Base-by-base conservation (phyloP, 2,113 vertebrate genomes). In the Prietella phreatophila region DNA sequence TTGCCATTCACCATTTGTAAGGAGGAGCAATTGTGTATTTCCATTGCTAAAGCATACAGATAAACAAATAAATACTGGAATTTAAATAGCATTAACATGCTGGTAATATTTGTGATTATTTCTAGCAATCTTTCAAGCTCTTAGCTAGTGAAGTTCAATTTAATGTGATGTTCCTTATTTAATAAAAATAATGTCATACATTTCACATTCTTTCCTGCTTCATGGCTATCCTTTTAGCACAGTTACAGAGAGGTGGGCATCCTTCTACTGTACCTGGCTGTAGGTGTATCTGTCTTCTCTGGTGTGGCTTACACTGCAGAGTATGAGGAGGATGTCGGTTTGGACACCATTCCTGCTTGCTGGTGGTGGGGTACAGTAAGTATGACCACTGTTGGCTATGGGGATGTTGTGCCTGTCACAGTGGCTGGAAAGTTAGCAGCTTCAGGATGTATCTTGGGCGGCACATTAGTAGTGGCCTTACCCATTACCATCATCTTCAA, bases 321-420 rank as follows among this genome's bases (percentile, higher is more conserved):
- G 91, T 97, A 97, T 85, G 97, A 99, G 84, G 96, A 98, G 92
- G 96, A 97, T 0, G 96, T 96, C 0, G 98, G 98, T 69, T 96
- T 99, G 3, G 96, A 99, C 94, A 99, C 97, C 89, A 98, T 99
- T 93, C 98, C 98, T 0, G 98, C 97, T 5, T 99, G 98, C 95
- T 99, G 97, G 98, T 99, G 98, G 98, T 99, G 98, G 98, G 98
- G 98, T n/a, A 99, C 97, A 0, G 98, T 99, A 86, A 99, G 97
- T 95, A 99, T 99, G 98, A 99, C 98, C 84, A 99, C 98, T 0
- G 98, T 99, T 92, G 98, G 98, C 89, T 99, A 99, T 0, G 98
- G 98, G 0, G 98, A 99, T 0, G 97, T 99, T 86, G 98, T 99
- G 65, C 98, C 98, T 0, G 97, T 97, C 91, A 99, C 98, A 0